A percentile compares a stretch with the other conserved stretches of the same genome.
Evolutionary conservation across 1,140 invertebrate species (phyloP).

Genomic region (Drosophila arizonae): DNA sequence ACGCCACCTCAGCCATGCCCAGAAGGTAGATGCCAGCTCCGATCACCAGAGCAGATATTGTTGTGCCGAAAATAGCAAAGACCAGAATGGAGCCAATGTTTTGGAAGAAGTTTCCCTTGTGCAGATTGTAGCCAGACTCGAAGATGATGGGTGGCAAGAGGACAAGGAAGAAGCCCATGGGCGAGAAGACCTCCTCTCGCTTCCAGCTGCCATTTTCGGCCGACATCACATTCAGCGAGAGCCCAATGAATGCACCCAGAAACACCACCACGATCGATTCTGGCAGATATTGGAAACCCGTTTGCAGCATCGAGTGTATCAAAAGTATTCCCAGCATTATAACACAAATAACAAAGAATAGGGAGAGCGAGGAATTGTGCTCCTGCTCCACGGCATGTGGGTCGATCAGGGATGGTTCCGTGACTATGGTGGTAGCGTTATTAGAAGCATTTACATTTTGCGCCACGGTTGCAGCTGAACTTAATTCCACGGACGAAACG

Average conservation of each 20-base stretch:
- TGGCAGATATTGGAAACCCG: conserved; percentile 97
- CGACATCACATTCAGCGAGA: conserved; percentile 95
- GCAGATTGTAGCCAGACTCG: conserved; percentile 99
- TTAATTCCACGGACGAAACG: neutral
- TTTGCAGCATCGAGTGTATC: conserved; percentile 97
- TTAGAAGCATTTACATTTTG: conserved; percentile 19
- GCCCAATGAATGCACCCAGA: conserved; percentile 95
- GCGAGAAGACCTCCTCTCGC: conserved; percentile 98
- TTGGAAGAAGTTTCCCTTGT: conserved; percentile 99
- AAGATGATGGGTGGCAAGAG: conserved; percentile 99
- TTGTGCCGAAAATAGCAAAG: conserved; percentile 98
- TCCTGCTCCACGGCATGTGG: conserved; percentile 96
- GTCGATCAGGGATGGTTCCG: conserved; percentile 83
- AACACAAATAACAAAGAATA: conserved; percentile 97
- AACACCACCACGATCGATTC: conserved; percentile 99
- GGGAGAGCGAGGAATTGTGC: conserved; percentile 97
- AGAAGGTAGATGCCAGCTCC: conserved; percentile 97
- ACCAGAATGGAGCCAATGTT: conserved; percentile 97
- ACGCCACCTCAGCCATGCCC: conserved; percentile 94
- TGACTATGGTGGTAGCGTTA: conserved; percentile 51
- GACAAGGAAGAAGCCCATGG: conserved; percentile 98
- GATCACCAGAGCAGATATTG: conserved; percentile 95
- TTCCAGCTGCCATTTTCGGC: conserved; percentile 96
- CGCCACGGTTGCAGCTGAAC: neutral
- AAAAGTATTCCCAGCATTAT: conserved; percentile 95